Percentiles rank a stretch among this genome's conserved stretches.
These are phyloP conservation scores for Propsilocerus akamusi DNA, from an alignment of 1,140 invertebrate species.

Conservation along the genomic window DNA sequence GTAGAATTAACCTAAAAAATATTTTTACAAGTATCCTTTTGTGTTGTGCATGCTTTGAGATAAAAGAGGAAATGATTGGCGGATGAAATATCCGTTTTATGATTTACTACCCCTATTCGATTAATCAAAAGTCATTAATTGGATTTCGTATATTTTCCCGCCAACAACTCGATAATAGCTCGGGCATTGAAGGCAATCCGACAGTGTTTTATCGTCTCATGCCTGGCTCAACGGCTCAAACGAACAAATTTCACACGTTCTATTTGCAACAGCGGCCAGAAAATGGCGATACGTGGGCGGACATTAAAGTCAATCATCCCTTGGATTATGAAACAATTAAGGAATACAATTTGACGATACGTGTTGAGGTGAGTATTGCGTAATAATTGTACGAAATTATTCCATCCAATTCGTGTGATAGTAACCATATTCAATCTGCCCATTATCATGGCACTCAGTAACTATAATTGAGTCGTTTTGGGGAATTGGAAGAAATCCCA, in stretches of 20 bases:
- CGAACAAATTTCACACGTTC: slow-evolving; percentile 89
- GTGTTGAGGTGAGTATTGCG: slow-evolving; percentile 68
- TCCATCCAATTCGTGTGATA: too few species aligned
- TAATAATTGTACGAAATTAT: too few species aligned
- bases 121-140: slow-evolving; percentile 1
- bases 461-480: too few species aligned
- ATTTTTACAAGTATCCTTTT: too few species aligned
- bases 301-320: slow-evolving; percentile 90
- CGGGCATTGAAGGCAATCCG: slow-evolving; percentile 87
- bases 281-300: slow-evolving; percentile 79
- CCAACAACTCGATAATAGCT: slow-evolving; percentile 33
- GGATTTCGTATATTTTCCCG: not conserved
- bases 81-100: too few species aligned
- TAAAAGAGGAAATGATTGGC: not conserved
- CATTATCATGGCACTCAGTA: too few species aligned
- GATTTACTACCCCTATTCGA: too few species aligned
- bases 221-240: slow-evolving; percentile 85
- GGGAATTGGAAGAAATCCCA: too few species aligned
- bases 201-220: slow-evolving; percentile 88
- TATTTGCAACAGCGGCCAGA: slow-evolving; percentile 84
- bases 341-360: slow-evolving; percentile 88
- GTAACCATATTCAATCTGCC: too few species aligned
- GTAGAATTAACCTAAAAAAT: too few species aligned
- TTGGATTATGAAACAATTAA: slow-evolving; percentile 88
- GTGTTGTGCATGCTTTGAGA: too few species aligned